Evolutionary conservation across 2,113 vertebrate species (phyloP).

Genomic region (Bos javanicus): DNA sequence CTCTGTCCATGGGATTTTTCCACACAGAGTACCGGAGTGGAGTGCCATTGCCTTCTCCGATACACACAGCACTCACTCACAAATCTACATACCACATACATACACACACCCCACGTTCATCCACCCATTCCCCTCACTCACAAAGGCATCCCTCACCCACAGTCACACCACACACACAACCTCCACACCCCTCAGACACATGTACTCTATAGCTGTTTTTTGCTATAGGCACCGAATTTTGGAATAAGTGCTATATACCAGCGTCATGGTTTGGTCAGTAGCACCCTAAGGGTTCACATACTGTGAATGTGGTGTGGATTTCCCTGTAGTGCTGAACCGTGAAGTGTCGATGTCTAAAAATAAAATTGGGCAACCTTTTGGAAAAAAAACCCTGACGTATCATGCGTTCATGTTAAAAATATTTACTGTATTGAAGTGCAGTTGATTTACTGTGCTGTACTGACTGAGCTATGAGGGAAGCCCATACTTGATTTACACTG

Average conservation of each 20-base stretch:
- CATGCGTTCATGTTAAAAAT: fast-evolving
- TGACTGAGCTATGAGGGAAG: fast-evolving
- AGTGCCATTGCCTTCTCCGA: no score
- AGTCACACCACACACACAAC: not conserved
- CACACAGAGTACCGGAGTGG: no score
- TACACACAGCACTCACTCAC: not conserved
- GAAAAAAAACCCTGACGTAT: not conserved
- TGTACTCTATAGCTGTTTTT: fast-evolving
- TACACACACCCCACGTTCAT: not conserved
- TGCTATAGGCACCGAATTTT: fast-evolving
- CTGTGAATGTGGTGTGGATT: not conserved
- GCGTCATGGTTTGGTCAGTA: fast-evolving
- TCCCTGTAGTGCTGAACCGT: no score
- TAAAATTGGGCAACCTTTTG: fast-evolving
- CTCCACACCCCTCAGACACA: not conserved
- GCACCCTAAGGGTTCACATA: fast-evolving
- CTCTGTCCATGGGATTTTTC: no score
- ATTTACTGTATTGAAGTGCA: not conserved
- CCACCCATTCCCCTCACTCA: no score
- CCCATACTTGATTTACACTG: not conserved
- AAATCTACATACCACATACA: fast-evolving
- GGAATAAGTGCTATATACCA: fast-evolving
- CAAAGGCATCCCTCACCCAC: no score
- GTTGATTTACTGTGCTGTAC: not conserved
- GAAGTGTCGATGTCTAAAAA: not conserved